Evolutionary conservation across 92 coral and sea anemone species (phyloP).

Genomic region (Paramuricea clavata): DNA sequence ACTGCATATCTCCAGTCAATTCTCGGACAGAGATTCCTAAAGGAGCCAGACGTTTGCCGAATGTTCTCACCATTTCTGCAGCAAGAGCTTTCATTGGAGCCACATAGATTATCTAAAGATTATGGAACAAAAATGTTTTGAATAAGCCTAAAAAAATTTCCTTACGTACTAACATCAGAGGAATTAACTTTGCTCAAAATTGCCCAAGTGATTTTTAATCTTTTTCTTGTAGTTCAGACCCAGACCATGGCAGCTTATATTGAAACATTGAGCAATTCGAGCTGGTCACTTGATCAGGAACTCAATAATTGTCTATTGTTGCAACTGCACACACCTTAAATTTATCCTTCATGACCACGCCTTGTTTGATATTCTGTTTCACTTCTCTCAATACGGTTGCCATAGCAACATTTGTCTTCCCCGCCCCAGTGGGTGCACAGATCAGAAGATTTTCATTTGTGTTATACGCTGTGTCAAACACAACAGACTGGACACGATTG

Average conservation of each 20-base stretch:
- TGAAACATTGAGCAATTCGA: too few relatives aligned
- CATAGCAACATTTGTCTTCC: slow-evolving; percentile 99
- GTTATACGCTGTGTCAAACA: slow-evolving; percentile 90
- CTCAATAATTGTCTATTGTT: too few relatives aligned
- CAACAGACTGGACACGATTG: slow-evolving; percentile 96
- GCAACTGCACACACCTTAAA: slow-evolving; percentile 77
- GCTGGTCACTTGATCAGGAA: too few relatives aligned
- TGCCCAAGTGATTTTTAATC: too few relatives aligned
- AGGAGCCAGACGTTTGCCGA: slow-evolving; percentile 88
- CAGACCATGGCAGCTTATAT: too few relatives aligned
- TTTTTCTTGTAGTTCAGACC: too few relatives aligned
- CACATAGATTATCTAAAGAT: slow-evolving; percentile 84
- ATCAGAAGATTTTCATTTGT: slow-evolving; percentile 95
- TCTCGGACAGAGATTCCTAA: slow-evolving; percentile 92
- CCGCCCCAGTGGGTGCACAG: slow-evolving; percentile 99
- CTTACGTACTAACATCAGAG: too few relatives aligned
- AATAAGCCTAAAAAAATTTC: too few relatives aligned
- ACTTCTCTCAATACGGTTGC: slow-evolving; percentile 87
- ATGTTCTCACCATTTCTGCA: slow-evolving; percentile 99
- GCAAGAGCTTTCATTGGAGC: slow-evolving; percentile 99
- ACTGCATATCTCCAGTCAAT: slow-evolving; percentile 98
- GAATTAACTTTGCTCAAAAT: too few relatives aligned
- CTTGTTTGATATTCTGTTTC: slow-evolving; percentile 89
- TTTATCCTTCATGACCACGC: slow-evolving; percentile 93
- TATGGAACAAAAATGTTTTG: neutral